Percentiles rank a stretch among this genome's conserved stretches.
phyloP scores from a whole-genome alignment of 2,888 invertebrate species.

The Yponomeuta cagnagella region DNA sequence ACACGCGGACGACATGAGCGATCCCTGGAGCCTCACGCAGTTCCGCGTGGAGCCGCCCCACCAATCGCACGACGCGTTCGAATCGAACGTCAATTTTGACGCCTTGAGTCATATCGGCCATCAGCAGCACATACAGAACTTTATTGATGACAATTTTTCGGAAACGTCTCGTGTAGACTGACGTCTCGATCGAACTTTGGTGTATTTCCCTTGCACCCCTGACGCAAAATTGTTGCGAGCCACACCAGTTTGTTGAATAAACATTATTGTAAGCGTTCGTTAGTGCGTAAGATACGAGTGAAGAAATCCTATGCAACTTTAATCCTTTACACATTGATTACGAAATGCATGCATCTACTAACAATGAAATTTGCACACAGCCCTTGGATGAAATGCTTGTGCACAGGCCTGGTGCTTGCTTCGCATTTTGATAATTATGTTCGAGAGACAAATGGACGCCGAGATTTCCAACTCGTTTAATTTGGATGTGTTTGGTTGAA shows the following conservation, averaged over 20 bases:
- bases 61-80: constrained; percentile 54
- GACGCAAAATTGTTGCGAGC: background rate
- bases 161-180: constrained; percentile 64
- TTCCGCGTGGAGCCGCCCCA: constrained; percentile 61
- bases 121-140: constrained; percentile 44
- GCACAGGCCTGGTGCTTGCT: background rate
- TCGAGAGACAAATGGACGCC: background rate
- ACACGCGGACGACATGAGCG: constrained; percentile 22
- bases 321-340: background rate
- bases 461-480: background rate
- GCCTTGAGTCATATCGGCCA: constrained; percentile 47
- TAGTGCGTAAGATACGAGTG: background rate
- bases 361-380: background rate
- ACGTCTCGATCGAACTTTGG: constrained; percentile 27
- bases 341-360: background rate
- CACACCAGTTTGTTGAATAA: background rate
- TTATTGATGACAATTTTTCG: constrained; percentile 55
- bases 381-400: background rate
- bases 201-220: background rate
- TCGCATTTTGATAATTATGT: background rate
- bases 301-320: background rate
- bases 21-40: constrained; percentile 61
- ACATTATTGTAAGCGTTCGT: background rate
- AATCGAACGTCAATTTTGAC: constrained; percentile 57
- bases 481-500: constrained; percentile 45